These are phyloP conservation scores for Adelges cooleyi DNA, from an alignment of 1,140 invertebrate species.

Conservation along the genomic window DNA sequence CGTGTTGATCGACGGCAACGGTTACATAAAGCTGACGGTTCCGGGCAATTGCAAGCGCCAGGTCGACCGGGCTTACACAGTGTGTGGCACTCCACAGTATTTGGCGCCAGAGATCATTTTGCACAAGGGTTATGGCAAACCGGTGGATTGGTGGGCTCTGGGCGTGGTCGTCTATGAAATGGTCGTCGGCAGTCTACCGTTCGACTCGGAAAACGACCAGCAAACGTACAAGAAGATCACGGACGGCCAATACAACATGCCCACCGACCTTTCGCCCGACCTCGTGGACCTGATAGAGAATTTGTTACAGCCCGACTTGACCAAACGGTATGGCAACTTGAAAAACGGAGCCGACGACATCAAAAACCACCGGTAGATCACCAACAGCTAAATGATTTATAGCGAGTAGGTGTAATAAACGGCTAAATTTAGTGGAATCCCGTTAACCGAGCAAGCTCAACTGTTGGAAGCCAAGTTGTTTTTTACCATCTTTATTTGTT, in stretches of 20 bases:
- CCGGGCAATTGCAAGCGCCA: constrained; percentile 93
- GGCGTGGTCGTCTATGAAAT: constrained; percentile 80
- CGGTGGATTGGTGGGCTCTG: constrained; percentile 95
- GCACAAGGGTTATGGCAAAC: constrained; percentile 91
- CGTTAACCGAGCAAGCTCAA: no score
- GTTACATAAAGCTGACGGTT: constrained; percentile 90
- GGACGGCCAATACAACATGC: constrained; percentile 57
- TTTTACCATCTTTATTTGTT: no score
- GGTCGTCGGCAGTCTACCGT: constrained; percentile 71
- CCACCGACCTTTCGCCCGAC: constrained; percentile 54
- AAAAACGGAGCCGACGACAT: constrained; percentile 64
- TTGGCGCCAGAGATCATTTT: constrained; percentile 89
- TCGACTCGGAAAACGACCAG: constrained; percentile 69
- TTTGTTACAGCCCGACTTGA: constrained; percentile 72
- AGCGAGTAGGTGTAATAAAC: no score
- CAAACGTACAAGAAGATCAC: constrained; percentile 85
- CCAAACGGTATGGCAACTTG: constrained; percentile 77
- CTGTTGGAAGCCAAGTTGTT: no score
- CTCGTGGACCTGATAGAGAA: constrained; percentile 78
- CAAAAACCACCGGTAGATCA: constrained; percentile 47
- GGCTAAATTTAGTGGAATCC: no score
- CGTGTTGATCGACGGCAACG: constrained; percentile 69
- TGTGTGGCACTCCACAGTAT: constrained; percentile 90
- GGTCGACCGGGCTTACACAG: constrained; percentile 74
- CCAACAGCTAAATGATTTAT: no score